phyloP scores from a whole-genome alignment of 2,113 vertebrate species.

The Melierax canorus region DNA sequence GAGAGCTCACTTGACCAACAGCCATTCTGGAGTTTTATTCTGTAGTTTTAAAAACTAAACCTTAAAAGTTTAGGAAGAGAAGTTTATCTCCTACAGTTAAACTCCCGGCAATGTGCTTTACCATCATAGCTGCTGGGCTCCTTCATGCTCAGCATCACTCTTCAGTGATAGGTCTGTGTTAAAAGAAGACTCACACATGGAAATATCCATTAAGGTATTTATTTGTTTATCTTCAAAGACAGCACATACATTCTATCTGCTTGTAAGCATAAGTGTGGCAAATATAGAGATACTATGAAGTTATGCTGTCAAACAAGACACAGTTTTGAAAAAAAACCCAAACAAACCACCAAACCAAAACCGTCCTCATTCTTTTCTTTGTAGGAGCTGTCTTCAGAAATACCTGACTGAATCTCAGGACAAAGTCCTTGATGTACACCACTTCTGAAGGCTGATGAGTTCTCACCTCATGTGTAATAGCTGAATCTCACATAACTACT shows the following conservation, averaged over 20 bases:
- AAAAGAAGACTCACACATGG: background rate
- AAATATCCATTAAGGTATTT: background rate
- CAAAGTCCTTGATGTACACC: background rate
- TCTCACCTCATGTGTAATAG: background rate
- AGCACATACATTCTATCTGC: background rate
- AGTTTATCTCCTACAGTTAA: background rate
- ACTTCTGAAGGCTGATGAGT: background rate
- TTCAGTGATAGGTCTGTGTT: background rate
- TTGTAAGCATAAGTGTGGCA: background rate
- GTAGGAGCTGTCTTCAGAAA: background rate
- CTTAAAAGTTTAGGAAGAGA: background rate
- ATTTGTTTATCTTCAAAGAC: background rate
- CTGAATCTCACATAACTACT: background rate
- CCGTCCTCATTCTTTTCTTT: background rate
- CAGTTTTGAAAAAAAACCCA: background rate
- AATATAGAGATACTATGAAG: background rate
- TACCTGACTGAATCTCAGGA: background rate
- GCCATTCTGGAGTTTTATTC: background rate
- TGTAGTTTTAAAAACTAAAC: background rate
- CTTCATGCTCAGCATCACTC: background rate
- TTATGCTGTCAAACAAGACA: background rate
- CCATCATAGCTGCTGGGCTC: background rate
- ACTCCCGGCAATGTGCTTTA: background rate
- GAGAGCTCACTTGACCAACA: background rate
- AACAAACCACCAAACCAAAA: background rate